Evolutionary conservation across 64 coral and sea anemone species (phyloP).

Genomic region (Hydrozoanthus tunicans): DNA sequence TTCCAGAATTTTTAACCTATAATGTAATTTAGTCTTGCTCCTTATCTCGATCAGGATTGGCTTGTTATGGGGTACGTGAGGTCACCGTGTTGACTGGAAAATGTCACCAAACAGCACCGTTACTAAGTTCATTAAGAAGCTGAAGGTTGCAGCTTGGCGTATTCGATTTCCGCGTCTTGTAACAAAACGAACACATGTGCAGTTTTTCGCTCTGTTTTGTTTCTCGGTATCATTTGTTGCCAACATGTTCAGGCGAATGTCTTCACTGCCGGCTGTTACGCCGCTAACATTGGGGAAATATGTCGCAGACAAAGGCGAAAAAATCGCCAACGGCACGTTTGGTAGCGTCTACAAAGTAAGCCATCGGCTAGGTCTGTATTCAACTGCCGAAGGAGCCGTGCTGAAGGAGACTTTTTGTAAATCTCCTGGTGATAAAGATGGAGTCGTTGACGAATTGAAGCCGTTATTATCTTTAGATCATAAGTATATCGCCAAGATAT

Average conservation of each 20-base stretch:
- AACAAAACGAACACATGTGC: constrained; percentile 19
- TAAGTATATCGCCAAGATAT: constrained; percentile 42
- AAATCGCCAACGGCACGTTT: constrained; percentile 44
- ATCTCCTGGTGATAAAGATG: constrained; percentile 40
- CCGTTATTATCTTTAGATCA: constrained; percentile 42
- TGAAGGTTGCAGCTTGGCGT: background rate
- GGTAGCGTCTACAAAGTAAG: constrained; percentile 33
- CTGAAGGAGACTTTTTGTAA: constrained; percentile 53
- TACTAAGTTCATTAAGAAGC: background rate
- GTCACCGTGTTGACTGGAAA: background rate
- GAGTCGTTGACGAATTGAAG: constrained; percentile 30
- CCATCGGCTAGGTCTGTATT: constrained; percentile 20
- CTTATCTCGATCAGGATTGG: no score
- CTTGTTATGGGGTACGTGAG: background rate
- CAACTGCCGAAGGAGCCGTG: constrained; percentile 28
- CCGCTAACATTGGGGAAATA: constrained; percentile 51
- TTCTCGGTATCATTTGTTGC: background rate
- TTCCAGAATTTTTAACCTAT: no score
- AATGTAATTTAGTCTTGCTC: no score
- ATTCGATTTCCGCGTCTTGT: constrained; percentile 40
- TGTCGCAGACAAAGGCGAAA: constrained; percentile 48
- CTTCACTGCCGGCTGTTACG: constrained; percentile 36
- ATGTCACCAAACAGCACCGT: background rate
- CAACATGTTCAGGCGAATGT: constrained; percentile 55
- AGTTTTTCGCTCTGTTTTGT: background rate